phyloP scores from a whole-genome alignment of 2,888 invertebrate species.

The Orchesella flavescens region DNA sequence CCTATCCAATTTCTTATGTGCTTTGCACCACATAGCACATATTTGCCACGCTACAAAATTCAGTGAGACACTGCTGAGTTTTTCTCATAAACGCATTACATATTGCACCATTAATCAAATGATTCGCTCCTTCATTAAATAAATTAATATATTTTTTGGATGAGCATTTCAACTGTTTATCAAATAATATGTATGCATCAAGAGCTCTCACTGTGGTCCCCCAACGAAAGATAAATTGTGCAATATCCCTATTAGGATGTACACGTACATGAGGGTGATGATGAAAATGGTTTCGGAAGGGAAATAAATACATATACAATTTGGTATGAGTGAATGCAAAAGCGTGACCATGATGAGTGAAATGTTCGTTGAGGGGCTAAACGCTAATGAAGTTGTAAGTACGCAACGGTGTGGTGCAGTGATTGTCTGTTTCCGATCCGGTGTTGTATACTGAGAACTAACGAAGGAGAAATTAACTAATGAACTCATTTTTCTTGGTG shows the following conservation, averaged over 20 bases:
- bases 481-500: neutral
- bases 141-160: slow-evolving; percentile 3
- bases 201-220: neutral
- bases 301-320: neutral
- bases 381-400: no score
- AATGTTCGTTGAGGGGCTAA: no score
- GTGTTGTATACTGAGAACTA: neutral
- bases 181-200: neutral
- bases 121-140: neutral
- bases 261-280: neutral
- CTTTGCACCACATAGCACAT: no score
- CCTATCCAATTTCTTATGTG: no score
- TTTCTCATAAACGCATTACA: no score
- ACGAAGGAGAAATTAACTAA: slow-evolving; percentile 2
- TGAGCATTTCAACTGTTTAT: neutral
- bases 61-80: no score
- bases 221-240: neutral
- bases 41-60: no score
- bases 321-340: no score
- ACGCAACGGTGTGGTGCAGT: no score
- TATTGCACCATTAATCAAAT: slow-evolving; percentile 5
- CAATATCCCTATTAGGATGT: neutral
- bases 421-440: neutral
- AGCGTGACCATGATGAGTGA: no score
- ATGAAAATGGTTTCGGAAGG: slow-evolving; percentile 19